phyloP scores from a whole-genome alignment of 2,888 invertebrate genomes.

The Clivina fossor region DNA sequence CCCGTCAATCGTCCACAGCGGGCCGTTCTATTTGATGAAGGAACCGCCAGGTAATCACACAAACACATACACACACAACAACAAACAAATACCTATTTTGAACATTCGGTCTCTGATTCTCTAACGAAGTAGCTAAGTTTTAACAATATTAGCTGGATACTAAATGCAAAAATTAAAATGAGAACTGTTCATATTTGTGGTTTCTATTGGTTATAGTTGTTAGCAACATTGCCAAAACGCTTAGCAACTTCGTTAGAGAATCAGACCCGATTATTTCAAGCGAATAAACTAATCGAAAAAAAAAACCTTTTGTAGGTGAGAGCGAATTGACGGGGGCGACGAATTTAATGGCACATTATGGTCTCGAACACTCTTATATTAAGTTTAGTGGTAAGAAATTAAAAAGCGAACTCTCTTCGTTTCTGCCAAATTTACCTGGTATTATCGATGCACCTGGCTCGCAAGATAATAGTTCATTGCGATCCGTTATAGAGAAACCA shows the following conservation, averaged over 20 bases:
- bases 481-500: slow-evolving; percentile 94
- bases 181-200: too few relatives aligned
- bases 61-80: too few relatives aligned
- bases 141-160: too few relatives aligned
- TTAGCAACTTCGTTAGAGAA: slow-evolving; percentile 19
- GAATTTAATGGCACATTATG: slow-evolving; percentile 96
- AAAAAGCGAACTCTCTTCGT: slow-evolving; percentile 92
- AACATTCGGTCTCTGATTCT: not conserved
- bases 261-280: too few relatives aligned
- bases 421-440: slow-evolving; percentile 92
- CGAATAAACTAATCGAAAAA: too few relatives aligned
- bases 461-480: slow-evolving; percentile 81
- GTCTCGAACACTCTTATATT: slow-evolving; percentile 94
- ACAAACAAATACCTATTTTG: not conserved
- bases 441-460: slow-evolving; percentile 92
- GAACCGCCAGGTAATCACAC: slow-evolving; percentile 80
- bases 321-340: slow-evolving; percentile 94
- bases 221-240: too few relatives aligned
- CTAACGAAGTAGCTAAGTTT: too few relatives aligned
- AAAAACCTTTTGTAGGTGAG: slow-evolving; percentile 72
- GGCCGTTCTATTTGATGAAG: slow-evolving; percentile 97
- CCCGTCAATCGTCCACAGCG: slow-evolving; percentile 95
- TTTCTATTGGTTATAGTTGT: too few relatives aligned
- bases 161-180: too few relatives aligned
- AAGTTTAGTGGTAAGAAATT: slow-evolving; percentile 97